A percentile compares a stretch with the other conserved stretches of the same genome.
Evolutionary conservation across 2,113 vertebrate species (phyloP).

Genomic region (Lanius ludovicianus): DNA sequence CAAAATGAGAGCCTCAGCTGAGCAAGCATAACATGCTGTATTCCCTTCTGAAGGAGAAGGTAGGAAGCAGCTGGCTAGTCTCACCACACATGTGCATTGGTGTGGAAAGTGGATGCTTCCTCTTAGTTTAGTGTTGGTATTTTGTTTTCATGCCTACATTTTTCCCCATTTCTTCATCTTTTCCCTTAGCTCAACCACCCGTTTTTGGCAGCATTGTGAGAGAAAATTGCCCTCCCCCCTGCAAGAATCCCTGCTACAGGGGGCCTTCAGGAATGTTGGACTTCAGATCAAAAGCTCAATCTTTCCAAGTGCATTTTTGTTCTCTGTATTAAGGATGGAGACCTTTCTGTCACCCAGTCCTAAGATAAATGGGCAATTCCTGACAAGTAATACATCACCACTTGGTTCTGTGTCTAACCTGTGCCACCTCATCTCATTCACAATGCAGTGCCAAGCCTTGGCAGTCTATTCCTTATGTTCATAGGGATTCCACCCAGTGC

Average conservation of each 20-base stretch:
- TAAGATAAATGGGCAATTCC: not conserved
- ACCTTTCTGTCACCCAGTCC: not conserved
- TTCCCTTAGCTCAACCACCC: not conserved
- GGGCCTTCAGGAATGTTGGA: not conserved
- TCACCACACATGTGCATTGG: not conserved
- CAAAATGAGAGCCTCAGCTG: not conserved
- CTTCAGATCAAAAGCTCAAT: not conserved
- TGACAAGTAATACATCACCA: not conserved
- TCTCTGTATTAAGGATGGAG: not conserved
- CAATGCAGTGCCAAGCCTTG: not conserved
- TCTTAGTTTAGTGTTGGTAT: not conserved
- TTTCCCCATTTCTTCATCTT: not conserved
- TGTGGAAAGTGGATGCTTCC: not conserved
- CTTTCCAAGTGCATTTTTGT: not conserved
- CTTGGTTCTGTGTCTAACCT: not conserved
- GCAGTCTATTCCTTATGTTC: not conserved
- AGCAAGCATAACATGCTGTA: fast-evolving
- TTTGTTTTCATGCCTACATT: not conserved
- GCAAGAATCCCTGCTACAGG: not conserved
- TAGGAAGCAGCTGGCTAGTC: not conserved
- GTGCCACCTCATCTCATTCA: not conserved
- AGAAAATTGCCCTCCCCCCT: not conserved
- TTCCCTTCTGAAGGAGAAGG: not conserved
- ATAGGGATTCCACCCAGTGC: not conserved
- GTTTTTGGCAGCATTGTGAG: not conserved